Base-by-base conservation (phyloP, 2,888 invertebrate species). In the Meiosimyza decipiens region DNA sequence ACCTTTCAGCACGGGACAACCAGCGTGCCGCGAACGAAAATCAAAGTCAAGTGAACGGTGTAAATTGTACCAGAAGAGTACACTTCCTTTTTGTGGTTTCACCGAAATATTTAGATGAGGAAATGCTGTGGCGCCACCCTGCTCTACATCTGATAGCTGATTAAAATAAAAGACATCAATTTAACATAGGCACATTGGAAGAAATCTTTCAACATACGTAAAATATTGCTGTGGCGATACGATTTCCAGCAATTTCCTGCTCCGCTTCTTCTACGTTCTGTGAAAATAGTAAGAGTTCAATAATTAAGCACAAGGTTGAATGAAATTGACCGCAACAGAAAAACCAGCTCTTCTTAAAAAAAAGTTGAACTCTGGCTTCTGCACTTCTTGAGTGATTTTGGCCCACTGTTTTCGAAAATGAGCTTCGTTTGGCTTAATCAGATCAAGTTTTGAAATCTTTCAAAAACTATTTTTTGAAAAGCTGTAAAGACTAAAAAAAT, bases 91-190 rank as follows among this genome's bases (percentile, higher is more conserved):
- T 81, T 91, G 90, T 0, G 99, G 99, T 90, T 93, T 94, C 72
- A 99, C 89, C 49, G 95, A 92, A 68, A 95, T 90, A 22, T 94
- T 93, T 49, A 98, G 89, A 77, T 92, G 91, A 2, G 98, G 96
- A 88, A 99, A 99, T 22, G 98, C 99, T 0, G 99, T 99, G 15
- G 97, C 97, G 15, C 99, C 99, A 5, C 99, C 99, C 86, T 96
- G 96, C 63, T 94, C 92, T 52, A 99, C 98, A 83, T 98, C 96
- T 73, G 94, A 95, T 94, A 99, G 95, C 97, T 98, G 83, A 22
- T 33, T 15, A 18, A 49, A 54, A 40, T 40, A 40, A 40, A 5
- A 40, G 9, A 9, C 9, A 40, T 4, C 9, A 40, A 40, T 40
- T 40, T 9, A 49, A 47, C 15, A 64, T 4, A 40, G 40, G 9